These are phyloP conservation scores for Scomber japonicus DNA, from an alignment of 2,113 vertebrate genomes.

Conservation along the genomic window DNA sequence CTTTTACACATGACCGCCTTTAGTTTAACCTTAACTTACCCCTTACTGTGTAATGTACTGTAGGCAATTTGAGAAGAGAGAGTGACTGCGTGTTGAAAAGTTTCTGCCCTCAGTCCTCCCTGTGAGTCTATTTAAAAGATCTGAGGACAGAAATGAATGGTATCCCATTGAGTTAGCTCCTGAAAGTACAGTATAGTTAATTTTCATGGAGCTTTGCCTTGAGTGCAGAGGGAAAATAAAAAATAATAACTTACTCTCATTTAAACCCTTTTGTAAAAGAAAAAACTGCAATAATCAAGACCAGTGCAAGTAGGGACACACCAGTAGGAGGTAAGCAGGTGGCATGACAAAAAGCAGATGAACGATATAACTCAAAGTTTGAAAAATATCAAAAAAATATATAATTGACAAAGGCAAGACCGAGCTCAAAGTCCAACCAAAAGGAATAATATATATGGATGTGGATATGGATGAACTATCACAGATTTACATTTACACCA, in stretches of 20 bases:
- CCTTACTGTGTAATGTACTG: background rate
- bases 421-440: background rate
- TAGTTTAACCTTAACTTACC: conserved; percentile 51
- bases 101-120: background rate
- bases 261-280: background rate
- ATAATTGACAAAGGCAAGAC: background rate
- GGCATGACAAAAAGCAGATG: conserved; percentile 1
- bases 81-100: background rate
- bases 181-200: background rate
- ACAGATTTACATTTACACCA: too few relatives aligned
- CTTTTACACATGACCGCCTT: conserved; percentile 33
- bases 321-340: too few relatives aligned
- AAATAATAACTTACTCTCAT: background rate
- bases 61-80: background rate
- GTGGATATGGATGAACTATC: background rate
- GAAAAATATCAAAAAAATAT: background rate
- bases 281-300: background rate
- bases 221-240: background rate
- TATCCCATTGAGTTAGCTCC: background rate
- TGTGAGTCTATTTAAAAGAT: conserved; percentile 29
- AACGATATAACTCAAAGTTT: background rate
- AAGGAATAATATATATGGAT: background rate
- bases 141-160: conserved; percentile 7
- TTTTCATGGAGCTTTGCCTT: background rate
- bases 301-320: too few relatives aligned